Percentiles rank a stretch among this genome's conserved stretches.
Evolutionary conservation across 1,140 invertebrate genomes (phyloP).

Genomic region (Anastrepha ludens): DNA sequence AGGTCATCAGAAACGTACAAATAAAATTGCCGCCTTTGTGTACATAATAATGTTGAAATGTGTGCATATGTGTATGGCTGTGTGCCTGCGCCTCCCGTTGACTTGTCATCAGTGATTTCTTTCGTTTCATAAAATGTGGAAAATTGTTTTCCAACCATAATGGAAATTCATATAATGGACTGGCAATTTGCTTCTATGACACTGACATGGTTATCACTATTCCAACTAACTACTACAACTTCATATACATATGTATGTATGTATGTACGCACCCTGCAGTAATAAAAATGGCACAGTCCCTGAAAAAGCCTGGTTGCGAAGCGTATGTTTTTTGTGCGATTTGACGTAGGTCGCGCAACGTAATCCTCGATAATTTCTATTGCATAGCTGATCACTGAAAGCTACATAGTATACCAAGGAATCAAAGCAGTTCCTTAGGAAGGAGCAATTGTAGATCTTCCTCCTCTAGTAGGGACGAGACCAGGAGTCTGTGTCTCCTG

Average conservation of each 20-base stretch:
- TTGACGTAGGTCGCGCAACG: too few relatives aligned
- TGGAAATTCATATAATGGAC: slow-evolving; percentile 36
- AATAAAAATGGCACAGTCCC: too few relatives aligned
- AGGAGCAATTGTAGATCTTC: too few relatives aligned
- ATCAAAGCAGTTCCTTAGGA: too few relatives aligned
- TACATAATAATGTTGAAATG: background rate
- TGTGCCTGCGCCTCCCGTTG: background rate
- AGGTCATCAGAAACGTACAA: background rate
- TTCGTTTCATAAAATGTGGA: slow-evolving; percentile 15
- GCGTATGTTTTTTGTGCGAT: too few relatives aligned
- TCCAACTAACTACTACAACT: background rate
- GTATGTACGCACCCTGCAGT: background rate
- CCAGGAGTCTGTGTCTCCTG: too few relatives aligned
- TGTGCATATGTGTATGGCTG: background rate
- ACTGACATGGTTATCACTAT: slow-evolving; percentile 1
- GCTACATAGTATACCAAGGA: too few relatives aligned
- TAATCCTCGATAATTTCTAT: too few relatives aligned
- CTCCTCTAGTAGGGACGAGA: too few relatives aligned
- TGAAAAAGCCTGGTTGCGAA: too few relatives aligned
- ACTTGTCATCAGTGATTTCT: slow-evolving; percentile 1
- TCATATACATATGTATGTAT: background rate
- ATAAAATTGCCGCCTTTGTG: background rate
- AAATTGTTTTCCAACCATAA: slow-evolving; percentile 32
- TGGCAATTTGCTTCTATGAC: slow-evolving; percentile 17
- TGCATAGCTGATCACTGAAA: too few relatives aligned